Percentiles rank a stretch among this genome's conserved stretches.
Conservation (phyloP, 2,888 invertebrate species). For the Gari tellinella region DNA sequence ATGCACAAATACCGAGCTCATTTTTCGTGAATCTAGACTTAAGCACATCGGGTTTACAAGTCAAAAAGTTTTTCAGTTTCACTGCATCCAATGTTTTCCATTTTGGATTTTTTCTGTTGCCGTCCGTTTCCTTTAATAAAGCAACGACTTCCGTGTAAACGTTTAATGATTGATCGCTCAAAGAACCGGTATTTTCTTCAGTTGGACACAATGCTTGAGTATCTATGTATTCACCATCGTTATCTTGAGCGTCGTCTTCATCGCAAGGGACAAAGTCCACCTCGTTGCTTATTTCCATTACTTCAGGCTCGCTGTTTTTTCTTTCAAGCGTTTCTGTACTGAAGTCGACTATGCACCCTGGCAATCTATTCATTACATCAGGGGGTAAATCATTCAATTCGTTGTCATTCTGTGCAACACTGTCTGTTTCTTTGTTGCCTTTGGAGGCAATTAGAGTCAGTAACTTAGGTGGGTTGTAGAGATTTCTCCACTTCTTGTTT, state of each 20-base stretch:
- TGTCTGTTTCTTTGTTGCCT: not conserved
- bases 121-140: not conserved
- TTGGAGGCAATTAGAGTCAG: not conserved
- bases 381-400: not conserved
- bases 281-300: not conserved
- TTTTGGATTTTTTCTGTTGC: constrained; percentile 21
- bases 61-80: not conserved
- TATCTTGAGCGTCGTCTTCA: not conserved
- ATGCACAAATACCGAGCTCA: constrained; percentile 16
- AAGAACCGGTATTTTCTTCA: too few relatives aligned
- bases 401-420: not conserved
- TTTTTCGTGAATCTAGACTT: too few relatives aligned
- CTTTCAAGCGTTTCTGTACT: too few relatives aligned
- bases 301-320: not conserved
- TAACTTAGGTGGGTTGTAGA: constrained; percentile 22
- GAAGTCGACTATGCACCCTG: not conserved
- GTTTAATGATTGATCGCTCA: too few relatives aligned
- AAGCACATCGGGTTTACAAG: too few relatives aligned
- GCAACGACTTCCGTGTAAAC: not conserved
- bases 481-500: not conserved
- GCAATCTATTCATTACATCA: not conserved
- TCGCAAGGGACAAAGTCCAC: not conserved
- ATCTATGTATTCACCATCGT: too few relatives aligned
- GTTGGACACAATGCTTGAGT: too few relatives aligned
- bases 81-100: constrained; percentile 6